These are phyloP conservation scores for Athalia circularis DNA, from an alignment of 2,888 invertebrate species.

Conservation along the genomic window DNA sequence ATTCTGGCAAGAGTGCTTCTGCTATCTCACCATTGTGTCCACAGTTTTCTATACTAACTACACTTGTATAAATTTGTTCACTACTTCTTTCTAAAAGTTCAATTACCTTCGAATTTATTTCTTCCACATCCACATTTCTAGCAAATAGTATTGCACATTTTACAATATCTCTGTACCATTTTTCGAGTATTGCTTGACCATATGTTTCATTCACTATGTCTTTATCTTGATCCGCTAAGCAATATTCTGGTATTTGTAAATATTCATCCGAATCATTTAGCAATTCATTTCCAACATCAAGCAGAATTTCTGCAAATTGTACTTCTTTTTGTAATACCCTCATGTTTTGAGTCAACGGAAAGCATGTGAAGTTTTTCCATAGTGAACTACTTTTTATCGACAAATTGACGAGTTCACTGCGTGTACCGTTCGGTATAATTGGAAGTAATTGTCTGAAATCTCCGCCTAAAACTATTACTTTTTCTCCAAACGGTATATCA, in stretches of 20 bases:
- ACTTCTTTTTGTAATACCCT: constrained; percentile 30
- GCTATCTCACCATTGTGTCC: constrained; percentile 38
- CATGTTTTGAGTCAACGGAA: constrained; percentile 40
- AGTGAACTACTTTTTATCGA: constrained; percentile 32
- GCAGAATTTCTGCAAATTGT: constrained; percentile 35
- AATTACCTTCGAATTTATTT: constrained; percentile 25
- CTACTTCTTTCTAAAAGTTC: background rate
- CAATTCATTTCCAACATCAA: constrained; percentile 33
- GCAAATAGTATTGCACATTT: constrained; percentile 31
- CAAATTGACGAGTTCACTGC: constrained; percentile 16
- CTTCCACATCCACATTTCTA: constrained; percentile 37
- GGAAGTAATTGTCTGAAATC: constrained; percentile 40
- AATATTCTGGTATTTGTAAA: no score
- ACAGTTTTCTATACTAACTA: constrained; percentile 47
- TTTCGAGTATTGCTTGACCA: constrained; percentile 23
- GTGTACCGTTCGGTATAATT: background rate
- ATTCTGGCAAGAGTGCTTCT: constrained; percentile 48
- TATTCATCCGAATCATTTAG: background rate
- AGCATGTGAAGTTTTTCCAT: constrained; percentile 19
- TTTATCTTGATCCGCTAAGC: no score
- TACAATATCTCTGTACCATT: constrained; percentile 46
- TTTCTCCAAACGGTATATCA: constrained; percentile 44
- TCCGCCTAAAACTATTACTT: constrained; percentile 28
- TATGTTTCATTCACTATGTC: no score
- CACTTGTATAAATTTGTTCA: constrained; percentile 26